Evolutionary conservation across 2,797 vertebrate genomes (phyloP).

Genomic region (Sebastes kiyomatsui): DNA sequence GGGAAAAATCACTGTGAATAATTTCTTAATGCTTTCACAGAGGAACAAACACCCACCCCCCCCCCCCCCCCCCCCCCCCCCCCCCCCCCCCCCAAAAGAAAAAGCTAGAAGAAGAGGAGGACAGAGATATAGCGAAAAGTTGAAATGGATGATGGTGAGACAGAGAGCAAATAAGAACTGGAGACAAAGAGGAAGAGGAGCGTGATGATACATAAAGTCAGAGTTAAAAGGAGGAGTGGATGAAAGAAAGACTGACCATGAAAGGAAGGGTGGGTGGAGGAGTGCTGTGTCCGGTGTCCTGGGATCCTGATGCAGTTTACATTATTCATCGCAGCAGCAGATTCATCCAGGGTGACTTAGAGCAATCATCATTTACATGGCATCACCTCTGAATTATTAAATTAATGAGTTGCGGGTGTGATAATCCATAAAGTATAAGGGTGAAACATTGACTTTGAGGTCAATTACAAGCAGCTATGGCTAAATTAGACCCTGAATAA

Average conservation of each 20-base stretch:
- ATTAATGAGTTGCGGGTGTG: slow-evolving; percentile 54
- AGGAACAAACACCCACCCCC: too few species aligned
- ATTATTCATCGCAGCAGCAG: slow-evolving; percentile 70
- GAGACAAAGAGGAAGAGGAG: slow-evolving; percentile 12
- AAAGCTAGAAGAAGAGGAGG: background rate
- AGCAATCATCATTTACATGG: slow-evolving; percentile 70
- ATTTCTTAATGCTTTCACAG: slow-evolving; percentile 61
- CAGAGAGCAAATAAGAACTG: slow-evolving; percentile 20
- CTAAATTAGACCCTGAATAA: slow-evolving; percentile 13
- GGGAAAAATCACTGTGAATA: slow-evolving; percentile 62
- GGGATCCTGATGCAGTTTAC: slow-evolving; percentile 52
- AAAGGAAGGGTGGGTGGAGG: background rate
- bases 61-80: too few species aligned
- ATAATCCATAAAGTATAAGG: slow-evolving; percentile 54
- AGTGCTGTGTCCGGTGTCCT: slow-evolving; percentile 35
- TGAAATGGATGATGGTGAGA: slow-evolving; percentile 30
- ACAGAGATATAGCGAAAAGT: background rate
- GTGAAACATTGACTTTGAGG: slow-evolving; percentile 35
- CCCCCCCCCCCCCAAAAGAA: too few species aligned
- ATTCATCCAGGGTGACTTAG: slow-evolving; percentile 72
- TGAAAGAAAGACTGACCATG: slow-evolving; percentile 23
- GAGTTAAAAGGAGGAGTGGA: slow-evolving; percentile 23
- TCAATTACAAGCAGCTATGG: slow-evolving; percentile 17
- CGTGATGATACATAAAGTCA: slow-evolving; percentile 47
- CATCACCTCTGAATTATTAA: slow-evolving; percentile 74